These are phyloP conservation scores for Ceyx margarethae DNA, from an alignment of 2,113 vertebrate species.

Conservation along the genomic window DNA sequence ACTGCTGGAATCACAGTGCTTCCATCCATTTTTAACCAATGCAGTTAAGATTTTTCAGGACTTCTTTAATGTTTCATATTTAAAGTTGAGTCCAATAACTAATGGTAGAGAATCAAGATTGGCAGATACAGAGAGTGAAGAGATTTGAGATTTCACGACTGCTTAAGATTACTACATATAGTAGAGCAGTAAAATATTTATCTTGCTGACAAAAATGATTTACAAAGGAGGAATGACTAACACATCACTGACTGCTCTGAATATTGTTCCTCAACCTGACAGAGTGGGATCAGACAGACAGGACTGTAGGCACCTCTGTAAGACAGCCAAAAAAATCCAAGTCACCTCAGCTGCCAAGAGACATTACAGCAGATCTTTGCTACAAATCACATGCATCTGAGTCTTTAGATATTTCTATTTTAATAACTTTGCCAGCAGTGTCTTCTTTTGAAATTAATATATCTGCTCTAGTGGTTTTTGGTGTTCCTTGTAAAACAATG, in stretches of 20 bases:
- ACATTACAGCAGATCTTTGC: not conserved
- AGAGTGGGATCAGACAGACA: not conserved
- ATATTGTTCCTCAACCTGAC: not conserved
- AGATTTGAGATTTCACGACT: not conserved
- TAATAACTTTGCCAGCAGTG: slow-evolving; percentile 29
- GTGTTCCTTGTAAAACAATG: slow-evolving; percentile 43
- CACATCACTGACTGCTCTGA: not conserved
- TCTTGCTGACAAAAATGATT: not conserved
- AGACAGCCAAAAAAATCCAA: not conserved
- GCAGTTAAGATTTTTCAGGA: not conserved
- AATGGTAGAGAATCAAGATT: not conserved
- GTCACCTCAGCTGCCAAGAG: not conserved
- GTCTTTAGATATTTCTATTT: slow-evolving; percentile 10
- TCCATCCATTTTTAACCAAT: not conserved
- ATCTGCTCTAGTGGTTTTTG: slow-evolving; percentile 43
- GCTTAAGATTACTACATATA: not conserved
- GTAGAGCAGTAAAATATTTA: not conserved
- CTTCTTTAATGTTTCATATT: not conserved
- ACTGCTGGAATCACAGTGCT: not conserved
- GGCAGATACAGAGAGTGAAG: not conserved
- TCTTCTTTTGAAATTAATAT: slow-evolving; percentile 58
- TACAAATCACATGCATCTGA: not conserved
- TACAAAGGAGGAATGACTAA: not conserved
- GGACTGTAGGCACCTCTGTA: not conserved
- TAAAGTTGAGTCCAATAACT: rapidly evolving